Base-by-base conservation (phyloP, 1,140 invertebrate species). In the Drosophila kurseongensis region DNA sequence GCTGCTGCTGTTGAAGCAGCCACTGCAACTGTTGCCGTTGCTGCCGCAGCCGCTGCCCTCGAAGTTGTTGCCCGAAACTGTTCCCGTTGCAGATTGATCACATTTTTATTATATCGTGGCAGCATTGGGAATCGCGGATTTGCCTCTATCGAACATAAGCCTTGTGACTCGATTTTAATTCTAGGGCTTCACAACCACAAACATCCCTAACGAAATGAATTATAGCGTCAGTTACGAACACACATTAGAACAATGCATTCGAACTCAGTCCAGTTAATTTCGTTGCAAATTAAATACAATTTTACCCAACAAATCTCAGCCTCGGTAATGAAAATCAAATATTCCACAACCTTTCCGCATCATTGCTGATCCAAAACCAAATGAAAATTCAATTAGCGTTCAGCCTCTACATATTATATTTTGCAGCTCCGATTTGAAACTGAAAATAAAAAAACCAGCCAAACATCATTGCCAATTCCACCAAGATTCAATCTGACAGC, bases 261-360 rank as follows among this genome's bases (percentile, higher is more conserved):
- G 14, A 55, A 47, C 35, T 36, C n/a, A 45, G 23, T 29, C n/a
- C 4, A 27, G 16, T 9, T 55, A 36, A 62, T 48, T 40, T 0
- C 14, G 18, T 63, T 36, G 45, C 50, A 66, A 80, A 72, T 14
- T 16, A 13, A 16, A 27, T 45, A 23, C 9, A 41, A 32, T 14
- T 35, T 27, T 35, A 32, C 8, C 29, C 35, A 29, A 32, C 36
- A 45, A 61, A 55, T 60, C 36, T 41, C 47, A 75, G 9, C 80
- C 75, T 84, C 65, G 75, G 57, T 60, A 75, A 79, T 79, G 36
- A 71, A 72, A 68, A 59, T 51, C 54, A 56, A 73, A 62, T 78
- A 82, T 66, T 73, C 42, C 58, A 44, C 60, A 75, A 88, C 79
- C 82, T 88, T 88, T 88, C 38, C 82, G 80, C 78, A 75, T 79